A percentile compares a stretch with the other conserved stretches of the same genome.
Evolutionary conservation across 1,140 invertebrate species (phyloP).

Genomic region (Lepidotrigona ventralis): DNA sequence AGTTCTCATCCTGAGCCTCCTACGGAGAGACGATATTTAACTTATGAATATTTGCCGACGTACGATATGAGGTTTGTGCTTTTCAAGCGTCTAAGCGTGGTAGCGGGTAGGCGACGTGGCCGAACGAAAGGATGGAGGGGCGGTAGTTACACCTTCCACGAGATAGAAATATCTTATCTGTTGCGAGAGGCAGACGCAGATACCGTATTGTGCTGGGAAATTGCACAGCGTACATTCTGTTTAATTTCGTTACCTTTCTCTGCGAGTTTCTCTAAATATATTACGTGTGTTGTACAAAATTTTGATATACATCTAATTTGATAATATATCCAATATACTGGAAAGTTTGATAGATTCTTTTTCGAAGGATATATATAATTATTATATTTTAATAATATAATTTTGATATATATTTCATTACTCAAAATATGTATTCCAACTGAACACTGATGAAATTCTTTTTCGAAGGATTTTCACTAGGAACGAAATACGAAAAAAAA

Average conservation of each 20-base stretch:
- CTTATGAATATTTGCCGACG: constrained; percentile 76
- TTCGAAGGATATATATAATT: too few species aligned
- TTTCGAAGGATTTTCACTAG: too few species aligned
- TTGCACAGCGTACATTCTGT: background rate
- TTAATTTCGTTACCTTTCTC: background rate
- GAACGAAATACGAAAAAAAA: too few species aligned
- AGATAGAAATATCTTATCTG: constrained; percentile 18
- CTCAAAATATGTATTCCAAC: too few species aligned
- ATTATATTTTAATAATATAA: too few species aligned
- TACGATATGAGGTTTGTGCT: constrained; percentile 76
- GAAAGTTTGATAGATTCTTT: too few species aligned
- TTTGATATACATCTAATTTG: too few species aligned
- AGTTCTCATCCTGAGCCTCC: constrained; percentile 39
- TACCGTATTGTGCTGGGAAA: background rate
- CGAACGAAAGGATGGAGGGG: background rate
- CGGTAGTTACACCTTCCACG: background rate
- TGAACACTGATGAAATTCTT: too few species aligned
- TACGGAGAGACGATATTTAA: constrained; percentile 70
- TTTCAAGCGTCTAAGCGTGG: constrained; percentile 65
- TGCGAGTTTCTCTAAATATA: background rate
- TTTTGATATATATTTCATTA: too few species aligned
- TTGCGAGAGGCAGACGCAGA: too few species aligned
- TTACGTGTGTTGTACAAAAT: too few species aligned
- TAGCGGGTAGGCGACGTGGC: background rate
- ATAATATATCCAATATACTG: too few species aligned